Conservation (phyloP, 2,888 invertebrate genomes). For the Eudasyphora cyanicolor region DNA sequence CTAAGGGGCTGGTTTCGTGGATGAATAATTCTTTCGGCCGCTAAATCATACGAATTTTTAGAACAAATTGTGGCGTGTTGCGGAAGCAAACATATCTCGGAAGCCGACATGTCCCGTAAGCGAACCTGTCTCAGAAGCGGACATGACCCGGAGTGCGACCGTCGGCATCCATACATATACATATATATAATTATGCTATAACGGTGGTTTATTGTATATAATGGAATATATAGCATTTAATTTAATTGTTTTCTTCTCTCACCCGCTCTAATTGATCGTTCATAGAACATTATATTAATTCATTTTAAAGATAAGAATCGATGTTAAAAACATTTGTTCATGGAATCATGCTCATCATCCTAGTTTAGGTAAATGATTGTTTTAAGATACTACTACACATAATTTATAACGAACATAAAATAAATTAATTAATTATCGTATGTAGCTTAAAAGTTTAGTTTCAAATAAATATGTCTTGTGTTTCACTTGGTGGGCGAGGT, state of each 20-base stretch:
- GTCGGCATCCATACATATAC: not conserved
- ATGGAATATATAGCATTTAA: conserved; percentile 4
- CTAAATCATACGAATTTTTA: not conserved
- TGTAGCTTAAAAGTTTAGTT: conserved; percentile 36
- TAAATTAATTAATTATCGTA: conserved; percentile 44
- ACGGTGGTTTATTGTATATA: conserved; percentile 40
- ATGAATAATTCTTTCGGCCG: too few species aligned
- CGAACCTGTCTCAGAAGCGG: too few species aligned
- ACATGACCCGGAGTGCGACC: too few species aligned
- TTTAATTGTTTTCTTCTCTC: not conserved
- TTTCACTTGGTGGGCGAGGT: too few species aligned
- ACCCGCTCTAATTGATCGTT: conserved; percentile 29
- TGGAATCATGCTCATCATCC: conserved; percentile 15
- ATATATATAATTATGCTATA: not conserved
- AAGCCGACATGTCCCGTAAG: too few species aligned
- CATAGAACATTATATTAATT: conserved; percentile 44
- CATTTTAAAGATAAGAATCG: conserved; percentile 17
- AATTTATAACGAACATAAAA: conserved; percentile 47
- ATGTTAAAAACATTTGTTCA: conserved; percentile 54
- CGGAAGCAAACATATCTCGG: too few species aligned
- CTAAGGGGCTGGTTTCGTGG: not conserved
- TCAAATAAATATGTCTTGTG: not conserved
- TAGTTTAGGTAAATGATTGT: conserved; percentile 28
- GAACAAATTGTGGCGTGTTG: too few species aligned
- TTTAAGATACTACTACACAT: conserved; percentile 31